Evolutionary conservation across 92 coral and sea anemone species (phyloP).

Genomic region (Phenganax stokvisi): DNA sequence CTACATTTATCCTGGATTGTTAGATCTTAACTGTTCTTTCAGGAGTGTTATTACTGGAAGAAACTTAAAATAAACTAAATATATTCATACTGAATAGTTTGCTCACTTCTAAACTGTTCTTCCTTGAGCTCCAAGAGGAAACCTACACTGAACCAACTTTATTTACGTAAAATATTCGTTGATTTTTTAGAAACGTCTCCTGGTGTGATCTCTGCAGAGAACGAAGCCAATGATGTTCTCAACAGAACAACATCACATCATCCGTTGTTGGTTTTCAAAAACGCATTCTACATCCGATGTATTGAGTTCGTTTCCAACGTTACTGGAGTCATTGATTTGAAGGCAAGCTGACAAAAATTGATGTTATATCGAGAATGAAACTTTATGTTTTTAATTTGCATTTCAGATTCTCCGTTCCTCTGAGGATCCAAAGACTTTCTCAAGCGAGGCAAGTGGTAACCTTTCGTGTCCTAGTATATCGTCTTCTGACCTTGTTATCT

Average conservation of each 20-base stretch:
- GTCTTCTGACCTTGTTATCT: neutral
- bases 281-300: conserved; percentile 1
- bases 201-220: neutral
- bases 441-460: neutral
- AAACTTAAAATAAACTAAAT: neutral
- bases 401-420: conserved; percentile 6
- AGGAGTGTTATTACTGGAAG: neutral
- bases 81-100: neutral
- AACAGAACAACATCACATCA: neutral
- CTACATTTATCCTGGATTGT: neutral
- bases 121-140: neutral
- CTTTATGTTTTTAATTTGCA: neutral
- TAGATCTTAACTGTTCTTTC: neutral
- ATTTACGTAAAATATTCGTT: neutral
- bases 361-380: too few relatives aligned
- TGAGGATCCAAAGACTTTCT: neutral
- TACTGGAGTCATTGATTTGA: neutral
- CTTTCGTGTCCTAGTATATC: neutral
- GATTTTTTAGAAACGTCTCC: conserved; percentile 8
- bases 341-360: neutral
- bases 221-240: conserved; percentile 5
- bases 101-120: neutral
- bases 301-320: conserved; percentile 18
- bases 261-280: conserved; percentile 9
- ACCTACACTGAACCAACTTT: neutral